These are phyloP conservation scores for Lepus europaeus DNA, from an alignment of 2,113 vertebrate genomes.

Conservation along the genomic window DNA sequence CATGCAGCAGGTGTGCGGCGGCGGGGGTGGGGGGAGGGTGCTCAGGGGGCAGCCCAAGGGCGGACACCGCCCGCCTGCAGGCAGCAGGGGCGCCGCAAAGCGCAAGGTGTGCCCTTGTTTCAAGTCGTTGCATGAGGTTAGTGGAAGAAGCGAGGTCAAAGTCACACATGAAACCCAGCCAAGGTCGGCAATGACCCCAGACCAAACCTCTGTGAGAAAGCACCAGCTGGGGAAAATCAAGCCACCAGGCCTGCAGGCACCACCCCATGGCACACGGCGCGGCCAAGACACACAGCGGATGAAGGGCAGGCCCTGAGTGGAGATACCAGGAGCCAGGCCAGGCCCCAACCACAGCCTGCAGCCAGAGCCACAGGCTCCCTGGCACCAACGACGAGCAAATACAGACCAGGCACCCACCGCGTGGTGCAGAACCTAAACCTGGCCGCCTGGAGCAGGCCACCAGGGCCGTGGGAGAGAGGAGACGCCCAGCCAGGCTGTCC, in stretches of 20 bases:
- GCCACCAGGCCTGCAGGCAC: fast-evolving
- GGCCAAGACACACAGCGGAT: fast-evolving
- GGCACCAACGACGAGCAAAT: not conserved
- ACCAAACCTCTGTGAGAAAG: fast-evolving
- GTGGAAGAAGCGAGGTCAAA: not conserved
- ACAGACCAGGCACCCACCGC: not conserved
- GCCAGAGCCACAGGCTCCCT: not conserved
- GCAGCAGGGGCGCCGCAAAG: not conserved
- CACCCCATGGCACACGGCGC: fast-evolving
- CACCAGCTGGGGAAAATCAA: not conserved
- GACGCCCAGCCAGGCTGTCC: not conserved
- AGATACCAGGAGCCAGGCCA: not conserved
- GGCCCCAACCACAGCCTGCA: fast-evolving
- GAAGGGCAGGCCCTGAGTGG: not conserved
- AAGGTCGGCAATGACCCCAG: no score
- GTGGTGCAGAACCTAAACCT: not conserved
- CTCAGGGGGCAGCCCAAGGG: not conserved
- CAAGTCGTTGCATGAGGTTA: not conserved
- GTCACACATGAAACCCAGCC: not conserved
- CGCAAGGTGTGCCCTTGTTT: not conserved
- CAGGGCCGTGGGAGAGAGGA: not conserved
- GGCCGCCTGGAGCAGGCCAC: not conserved
- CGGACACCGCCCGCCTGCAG: not conserved
- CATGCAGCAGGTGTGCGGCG: no score
- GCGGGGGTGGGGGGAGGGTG: no score